phyloP scores from a whole-genome alignment of 2,113 vertebrate genomes.

The Apus apus region DNA sequence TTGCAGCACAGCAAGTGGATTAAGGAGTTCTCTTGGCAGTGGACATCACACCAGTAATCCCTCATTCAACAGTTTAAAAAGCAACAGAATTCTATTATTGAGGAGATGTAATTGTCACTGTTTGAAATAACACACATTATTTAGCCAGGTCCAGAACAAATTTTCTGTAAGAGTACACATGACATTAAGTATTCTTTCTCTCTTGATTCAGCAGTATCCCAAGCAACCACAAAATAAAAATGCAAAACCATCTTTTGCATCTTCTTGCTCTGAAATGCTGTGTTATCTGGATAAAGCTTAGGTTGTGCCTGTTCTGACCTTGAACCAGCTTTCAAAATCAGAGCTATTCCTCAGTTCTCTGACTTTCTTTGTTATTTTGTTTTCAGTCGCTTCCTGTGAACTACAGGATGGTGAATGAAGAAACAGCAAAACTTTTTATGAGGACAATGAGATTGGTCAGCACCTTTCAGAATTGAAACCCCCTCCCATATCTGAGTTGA shows the following conservation, averaged over 20 bases:
- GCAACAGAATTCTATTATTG: neutral
- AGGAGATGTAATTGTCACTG: neutral
- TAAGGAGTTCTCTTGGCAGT: neutral
- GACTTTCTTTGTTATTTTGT: slow-evolving; percentile 2
- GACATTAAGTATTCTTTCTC: neutral
- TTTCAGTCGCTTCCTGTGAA: neutral
- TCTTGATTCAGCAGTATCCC: neutral
- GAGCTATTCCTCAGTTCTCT: neutral
- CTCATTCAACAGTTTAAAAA: neutral
- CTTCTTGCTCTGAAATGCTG: neutral
- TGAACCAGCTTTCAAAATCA: neutral
- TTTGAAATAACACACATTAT: neutral
- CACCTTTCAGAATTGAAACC: slow-evolving; percentile 10
- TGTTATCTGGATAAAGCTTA: neutral
- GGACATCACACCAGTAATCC: neutral
- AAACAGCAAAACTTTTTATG: slow-evolving; percentile 6
- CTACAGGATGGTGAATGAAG: neutral
- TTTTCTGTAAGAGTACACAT: neutral
- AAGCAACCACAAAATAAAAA: neutral
- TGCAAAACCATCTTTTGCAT: neutral
- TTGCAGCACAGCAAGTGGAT: neutral
- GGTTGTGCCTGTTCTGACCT: neutral
- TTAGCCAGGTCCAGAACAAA: neutral
- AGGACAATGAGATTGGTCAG: neutral
- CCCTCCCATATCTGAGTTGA: neutral